phyloP scores from a whole-genome alignment of 2,113 vertebrate species.

The Odontesthes bonariensis region DNA sequence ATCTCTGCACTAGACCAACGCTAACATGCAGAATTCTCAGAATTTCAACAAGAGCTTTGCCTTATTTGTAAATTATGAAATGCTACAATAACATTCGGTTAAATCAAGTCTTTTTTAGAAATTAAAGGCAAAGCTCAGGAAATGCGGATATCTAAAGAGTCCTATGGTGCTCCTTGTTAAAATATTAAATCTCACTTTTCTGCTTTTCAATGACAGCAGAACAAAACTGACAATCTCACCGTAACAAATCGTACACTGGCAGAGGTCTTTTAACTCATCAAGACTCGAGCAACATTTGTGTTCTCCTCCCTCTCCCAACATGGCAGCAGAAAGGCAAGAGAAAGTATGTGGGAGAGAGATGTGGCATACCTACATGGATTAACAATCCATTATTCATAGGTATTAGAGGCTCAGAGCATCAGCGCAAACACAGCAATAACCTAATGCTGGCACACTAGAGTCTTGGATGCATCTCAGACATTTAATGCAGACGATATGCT shows the following conservation, averaged over 20 bases:
- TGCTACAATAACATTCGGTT: constrained; percentile 13
- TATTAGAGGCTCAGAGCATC: constrained; percentile 37
- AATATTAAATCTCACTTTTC: constrained; percentile 48
- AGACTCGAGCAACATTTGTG: neutral
- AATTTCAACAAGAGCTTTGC: constrained; percentile 3
- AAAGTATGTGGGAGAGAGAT: constrained; percentile 31
- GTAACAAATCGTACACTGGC: constrained; percentile 13
- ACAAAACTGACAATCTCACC: constrained; percentile 28
- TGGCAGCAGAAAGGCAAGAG: constrained; percentile 3
- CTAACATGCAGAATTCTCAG: constrained; percentile 19
- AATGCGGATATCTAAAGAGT: constrained; percentile 62
- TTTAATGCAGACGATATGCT: constrained; percentile 37
- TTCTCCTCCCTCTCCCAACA: no score
- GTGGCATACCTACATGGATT: constrained; percentile 58
- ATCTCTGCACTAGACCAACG: neutral
- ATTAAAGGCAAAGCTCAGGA: constrained; percentile 42
- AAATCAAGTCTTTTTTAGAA: constrained; percentile 21
- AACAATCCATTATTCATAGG: constrained; percentile 66
- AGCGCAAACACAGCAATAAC: constrained; percentile 57
- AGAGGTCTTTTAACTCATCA: constrained; percentile 18
- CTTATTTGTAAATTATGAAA: constrained; percentile 19
- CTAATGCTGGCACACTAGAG: constrained; percentile 20
- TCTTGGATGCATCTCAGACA: constrained; percentile 40
- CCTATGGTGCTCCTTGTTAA: constrained; percentile 45
- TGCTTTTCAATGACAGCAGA: constrained; percentile 42